A percentile compares a stretch with the other conserved stretches of the same genome.
Evolutionary conservation across 2,888 invertebrate genomes (phyloP).

Genomic region (Cylloceria caligata): DNA sequence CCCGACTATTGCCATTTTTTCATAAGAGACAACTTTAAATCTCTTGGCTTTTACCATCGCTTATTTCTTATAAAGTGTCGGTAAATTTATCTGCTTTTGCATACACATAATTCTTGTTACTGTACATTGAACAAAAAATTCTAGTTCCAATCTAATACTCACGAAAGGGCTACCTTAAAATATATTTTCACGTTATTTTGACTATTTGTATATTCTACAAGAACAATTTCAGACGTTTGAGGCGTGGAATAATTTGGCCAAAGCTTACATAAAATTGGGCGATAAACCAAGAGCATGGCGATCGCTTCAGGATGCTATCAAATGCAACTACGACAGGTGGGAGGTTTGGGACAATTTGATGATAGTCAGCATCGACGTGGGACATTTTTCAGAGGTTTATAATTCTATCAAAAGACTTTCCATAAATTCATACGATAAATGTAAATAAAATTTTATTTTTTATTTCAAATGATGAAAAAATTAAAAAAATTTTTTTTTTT

Average conservation of each 20-base stretch:
- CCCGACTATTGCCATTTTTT: too few relatives aligned
- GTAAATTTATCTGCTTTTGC: too few relatives aligned
- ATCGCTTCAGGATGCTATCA: conserved; percentile 94
- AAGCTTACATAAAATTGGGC: conserved; percentile 94
- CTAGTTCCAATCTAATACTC: too few relatives aligned
- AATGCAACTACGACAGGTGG: conserved; percentile 97
- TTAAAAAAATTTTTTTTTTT: too few relatives aligned
- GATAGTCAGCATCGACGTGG: conserved; percentile 94
- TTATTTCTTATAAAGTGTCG: too few relatives aligned
- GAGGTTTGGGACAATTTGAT: conserved; percentile 98
- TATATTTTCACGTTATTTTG: not conserved
- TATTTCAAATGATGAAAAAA: too few relatives aligned
- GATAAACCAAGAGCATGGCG: conserved; percentile 94
- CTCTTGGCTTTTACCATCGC: too few relatives aligned
- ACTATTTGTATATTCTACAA: not conserved
- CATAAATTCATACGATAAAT: not conserved
- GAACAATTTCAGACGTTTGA: conserved; percentile 91
- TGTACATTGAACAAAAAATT: too few relatives aligned
- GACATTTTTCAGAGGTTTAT: conserved; percentile 92
- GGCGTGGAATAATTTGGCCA: conserved; percentile 99
- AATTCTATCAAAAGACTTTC: not conserved
- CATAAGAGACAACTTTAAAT: too few relatives aligned
- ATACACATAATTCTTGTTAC: too few relatives aligned
- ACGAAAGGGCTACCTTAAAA: too few relatives aligned
- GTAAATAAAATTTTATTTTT: too few relatives aligned